Base-by-base conservation (phyloP, 2,888 invertebrate species). In the Callyntrura guangdongensis region DNA sequence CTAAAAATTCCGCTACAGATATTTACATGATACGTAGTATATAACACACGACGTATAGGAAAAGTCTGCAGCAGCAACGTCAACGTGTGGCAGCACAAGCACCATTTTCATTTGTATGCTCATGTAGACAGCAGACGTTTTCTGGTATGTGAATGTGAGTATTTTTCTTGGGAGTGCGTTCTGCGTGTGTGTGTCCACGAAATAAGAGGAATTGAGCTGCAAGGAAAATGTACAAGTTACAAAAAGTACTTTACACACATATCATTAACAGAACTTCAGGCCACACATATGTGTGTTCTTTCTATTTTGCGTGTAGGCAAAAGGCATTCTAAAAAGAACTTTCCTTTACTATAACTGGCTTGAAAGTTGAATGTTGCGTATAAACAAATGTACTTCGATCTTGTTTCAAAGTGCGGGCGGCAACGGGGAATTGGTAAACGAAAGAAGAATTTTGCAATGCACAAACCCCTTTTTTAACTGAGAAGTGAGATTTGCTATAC, bases 201-300 rank as follows among this genome's bases (percentile, higher is more conserved):
- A 45, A 72, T 36, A 9, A 45, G 17, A 72, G 45, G 72, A 45
- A 45, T 72, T 72, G 72, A n/a, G 17, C 20, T 72, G 72, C 45
- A 72, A 45, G 72, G 72, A 45, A 45, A 72, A 45, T 72, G 72
- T 72, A 72, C 45, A 72, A 8, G 12, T n/a, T 27, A 22, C 2
- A 45, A 17, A n/a, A 45, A 6, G 3, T 27, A 22, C 14, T 69
- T 36, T 25, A 3, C 67, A 14, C 14, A 36, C n/a, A 69, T 69
- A 14, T 53, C 11, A 53, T 36, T 36, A 36, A 36, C 36, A 36
- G 36, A 36, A 6, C 36, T 36, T 4, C 36, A 36, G 36, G 36
- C 36, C 36, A 36, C 36, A 36, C 36, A 36, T 36, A 6, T 36
- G 53, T 53, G 53, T 61, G 17, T 61, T 20, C 17, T 61, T 61